Conservation (phyloP, 2,113 vertebrate genomes). For the Petrocephalus zakoni region DNA sequence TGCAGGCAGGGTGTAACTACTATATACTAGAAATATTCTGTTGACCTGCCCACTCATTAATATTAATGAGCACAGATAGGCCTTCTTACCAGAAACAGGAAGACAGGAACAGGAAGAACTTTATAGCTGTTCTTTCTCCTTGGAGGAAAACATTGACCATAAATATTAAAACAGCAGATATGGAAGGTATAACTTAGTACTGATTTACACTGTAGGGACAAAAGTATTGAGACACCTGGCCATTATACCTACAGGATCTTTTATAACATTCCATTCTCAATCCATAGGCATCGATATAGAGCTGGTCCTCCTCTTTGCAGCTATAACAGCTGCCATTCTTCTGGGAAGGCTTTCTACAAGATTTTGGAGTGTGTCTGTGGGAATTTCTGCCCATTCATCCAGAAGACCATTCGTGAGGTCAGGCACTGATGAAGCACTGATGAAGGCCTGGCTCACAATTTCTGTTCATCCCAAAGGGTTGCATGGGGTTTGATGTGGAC, state of each 20-base stretch:
- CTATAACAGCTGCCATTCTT: neutral
- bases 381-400: neutral
- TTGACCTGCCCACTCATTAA: neutral
- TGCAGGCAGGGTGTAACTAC: neutral
- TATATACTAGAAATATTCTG: neutral
- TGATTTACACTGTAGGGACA: neutral
- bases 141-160: neutral
- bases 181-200: neutral
- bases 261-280: neutral
- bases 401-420: neutral
- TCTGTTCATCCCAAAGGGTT: too few relatives aligned
- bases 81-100: neutral
- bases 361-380: neutral
- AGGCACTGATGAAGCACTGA: neutral
- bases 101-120: neutral
- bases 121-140: neutral
- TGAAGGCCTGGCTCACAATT: neutral
- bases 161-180: neutral
- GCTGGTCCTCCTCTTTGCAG: neutral
- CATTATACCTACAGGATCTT: neutral
- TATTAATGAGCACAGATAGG: neutral
- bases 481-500: neutral
- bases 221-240: neutral
- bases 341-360: neutral
- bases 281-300: neutral